Percentiles rank a stretch among this genome's conserved stretches.
Evolutionary conservation across 2,113 vertebrate species (phyloP).

Genomic region (Catharus minimus): DNA sequence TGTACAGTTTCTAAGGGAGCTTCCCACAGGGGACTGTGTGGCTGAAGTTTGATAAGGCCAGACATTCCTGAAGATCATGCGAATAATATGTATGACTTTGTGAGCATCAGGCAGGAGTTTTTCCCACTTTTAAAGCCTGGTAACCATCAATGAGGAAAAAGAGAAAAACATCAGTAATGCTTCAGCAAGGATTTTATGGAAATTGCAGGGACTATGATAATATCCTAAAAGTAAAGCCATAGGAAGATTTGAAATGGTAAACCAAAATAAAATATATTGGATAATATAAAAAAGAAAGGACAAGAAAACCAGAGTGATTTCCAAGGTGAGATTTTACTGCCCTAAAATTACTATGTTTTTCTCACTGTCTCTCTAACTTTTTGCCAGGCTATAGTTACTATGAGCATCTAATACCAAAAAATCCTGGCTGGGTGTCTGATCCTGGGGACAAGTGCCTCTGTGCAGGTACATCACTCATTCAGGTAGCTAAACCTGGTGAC

Average conservation of each 20-base stretch:
- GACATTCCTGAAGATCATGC: background rate
- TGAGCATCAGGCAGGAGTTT: background rate
- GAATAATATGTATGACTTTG: background rate
- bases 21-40: background rate
- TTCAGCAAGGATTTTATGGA: background rate
- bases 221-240: background rate
- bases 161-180: background rate
- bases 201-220: background rate
- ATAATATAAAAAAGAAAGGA: background rate
- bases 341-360: background rate
- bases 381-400: background rate
- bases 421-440: background rate
- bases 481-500: background rate
- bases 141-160: background rate
- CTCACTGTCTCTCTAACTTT: background rate
- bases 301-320: background rate
- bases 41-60: background rate
- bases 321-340: background rate
- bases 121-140: background rate
- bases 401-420: rapidly evolving
- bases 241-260: background rate
- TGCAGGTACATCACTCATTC: background rate
- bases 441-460: background rate
- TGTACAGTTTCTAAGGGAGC: background rate
- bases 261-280: background rate